Conservation (phyloP, 2,113 vertebrate genomes). For the Amphilophus citrinellus region DNA sequence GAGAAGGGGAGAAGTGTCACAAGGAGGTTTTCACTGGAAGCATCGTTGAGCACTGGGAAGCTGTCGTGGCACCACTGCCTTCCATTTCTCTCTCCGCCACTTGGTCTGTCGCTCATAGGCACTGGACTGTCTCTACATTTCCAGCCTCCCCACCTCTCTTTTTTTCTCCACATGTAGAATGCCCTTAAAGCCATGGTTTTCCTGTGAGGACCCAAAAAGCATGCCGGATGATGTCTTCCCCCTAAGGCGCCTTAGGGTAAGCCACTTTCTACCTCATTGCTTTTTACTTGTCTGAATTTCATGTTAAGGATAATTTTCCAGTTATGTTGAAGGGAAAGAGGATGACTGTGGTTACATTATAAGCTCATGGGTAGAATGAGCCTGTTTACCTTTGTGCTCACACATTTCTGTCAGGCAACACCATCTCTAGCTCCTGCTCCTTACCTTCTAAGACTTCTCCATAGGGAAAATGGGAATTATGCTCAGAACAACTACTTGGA, state of each 20-base stretch:
- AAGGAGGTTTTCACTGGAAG: constrained; percentile 63
- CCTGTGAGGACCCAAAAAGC: constrained; percentile 80
- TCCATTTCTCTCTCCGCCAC: constrained; percentile 10
- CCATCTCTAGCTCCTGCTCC: background rate
- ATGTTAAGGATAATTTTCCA: background rate
- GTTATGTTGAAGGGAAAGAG: background rate
- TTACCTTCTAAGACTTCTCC: background rate
- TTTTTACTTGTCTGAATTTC: background rate
- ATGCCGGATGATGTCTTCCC: constrained; percentile 85
- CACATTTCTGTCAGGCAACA: background rate
- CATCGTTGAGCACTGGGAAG: constrained; percentile 54
- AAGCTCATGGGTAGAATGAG: background rate
- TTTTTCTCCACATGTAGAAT: constrained; percentile 40
- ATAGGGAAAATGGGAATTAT: background rate
- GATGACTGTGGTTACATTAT: background rate
- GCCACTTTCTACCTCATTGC: constrained; percentile 24
- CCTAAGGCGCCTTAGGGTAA: constrained; percentile 88
- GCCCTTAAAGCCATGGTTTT: constrained; percentile 68
- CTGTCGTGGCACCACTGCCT: constrained; percentile 34
- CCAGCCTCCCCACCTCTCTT: constrained; percentile 22
- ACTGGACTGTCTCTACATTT: constrained; percentile 69
- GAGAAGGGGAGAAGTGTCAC: constrained; percentile 42
- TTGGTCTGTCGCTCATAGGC: constrained; percentile 23
- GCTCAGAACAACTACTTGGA: constrained; percentile 5
- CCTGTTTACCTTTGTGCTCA: constrained; percentile 9